These are phyloP conservation scores for Patella caerulea DNA, from an alignment of 2,888 invertebrate genomes.

Conservation along the genomic window DNA sequence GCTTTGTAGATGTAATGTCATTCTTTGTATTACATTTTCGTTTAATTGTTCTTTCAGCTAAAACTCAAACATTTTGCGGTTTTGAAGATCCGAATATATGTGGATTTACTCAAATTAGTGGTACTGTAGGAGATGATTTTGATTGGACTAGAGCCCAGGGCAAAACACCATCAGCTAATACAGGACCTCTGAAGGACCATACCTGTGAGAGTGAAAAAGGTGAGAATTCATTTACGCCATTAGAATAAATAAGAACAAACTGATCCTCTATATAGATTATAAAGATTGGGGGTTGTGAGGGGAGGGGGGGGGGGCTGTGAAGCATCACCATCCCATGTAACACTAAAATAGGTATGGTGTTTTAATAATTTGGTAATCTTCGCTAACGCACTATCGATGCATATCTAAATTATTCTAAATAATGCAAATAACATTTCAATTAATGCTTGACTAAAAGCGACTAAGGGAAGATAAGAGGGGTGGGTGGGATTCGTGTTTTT, in stretches of 20 bases:
- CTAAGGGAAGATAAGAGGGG: no score
- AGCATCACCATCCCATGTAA: no score
- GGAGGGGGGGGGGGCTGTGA: not conserved
- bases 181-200: constrained; percentile 63
- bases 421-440: no score
- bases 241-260: not conserved
- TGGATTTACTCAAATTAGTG: constrained; percentile 54
- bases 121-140: constrained; percentile 46
- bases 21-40: no score
- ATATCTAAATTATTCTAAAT: no score
- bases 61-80: constrained; percentile 62
- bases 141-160: constrained; percentile 58
- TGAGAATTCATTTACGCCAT: constrained; percentile 18
- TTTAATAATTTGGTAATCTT: no score
- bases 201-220: constrained; percentile 57
- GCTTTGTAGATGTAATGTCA: no score
- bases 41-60: constrained; percentile 48
- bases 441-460: no score
- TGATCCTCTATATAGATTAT: not conserved
- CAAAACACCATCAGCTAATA: constrained; percentile 54
- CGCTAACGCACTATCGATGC: no score
- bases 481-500: no score
- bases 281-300: not conserved
- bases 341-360: no score
- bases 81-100: constrained; percentile 60